Evolutionary conservation across 2,113 vertebrate species (phyloP).

Genomic region (Onychostruthus taczanowskii): DNA sequence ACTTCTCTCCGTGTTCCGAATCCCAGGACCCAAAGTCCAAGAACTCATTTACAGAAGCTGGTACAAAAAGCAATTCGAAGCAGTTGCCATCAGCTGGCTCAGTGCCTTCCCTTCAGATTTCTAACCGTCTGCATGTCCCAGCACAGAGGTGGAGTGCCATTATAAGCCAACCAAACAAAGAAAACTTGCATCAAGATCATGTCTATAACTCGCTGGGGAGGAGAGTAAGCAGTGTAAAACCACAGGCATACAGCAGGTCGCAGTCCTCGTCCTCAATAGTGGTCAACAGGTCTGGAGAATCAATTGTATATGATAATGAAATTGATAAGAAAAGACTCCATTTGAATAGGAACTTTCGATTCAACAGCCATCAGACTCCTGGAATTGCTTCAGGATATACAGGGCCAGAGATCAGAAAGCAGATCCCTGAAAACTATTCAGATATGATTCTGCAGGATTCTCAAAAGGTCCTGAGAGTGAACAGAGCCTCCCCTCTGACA

Average conservation of each 20-base stretch:
- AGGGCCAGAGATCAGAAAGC: background rate
- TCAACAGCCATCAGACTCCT: constrained; percentile 37
- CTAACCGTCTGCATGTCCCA: constrained; percentile 63
- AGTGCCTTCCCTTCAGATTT: constrained; percentile 81
- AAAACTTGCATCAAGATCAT: constrained; percentile 75
- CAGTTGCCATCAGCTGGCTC: constrained; percentile 78
- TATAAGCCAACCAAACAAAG: constrained; percentile 80
- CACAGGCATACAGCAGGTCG: constrained; percentile 73
- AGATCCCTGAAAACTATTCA: constrained; percentile 70
- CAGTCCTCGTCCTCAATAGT: constrained; percentile 80
- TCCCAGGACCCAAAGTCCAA: constrained; percentile 65
- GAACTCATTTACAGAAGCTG: constrained; percentile 20
- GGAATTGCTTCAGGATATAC: background rate
- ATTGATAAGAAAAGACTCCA: constrained; percentile 58
- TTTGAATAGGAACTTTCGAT: constrained; percentile 36
- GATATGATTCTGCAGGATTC: constrained; percentile 93
- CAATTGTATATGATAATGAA: constrained; percentile 64
- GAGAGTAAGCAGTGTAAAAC: constrained; percentile 62
- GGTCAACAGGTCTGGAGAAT: constrained; percentile 69
- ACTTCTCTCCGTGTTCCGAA: constrained; percentile 78
- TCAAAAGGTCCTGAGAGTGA: constrained; percentile 89
- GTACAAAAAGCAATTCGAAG: constrained; percentile 60
- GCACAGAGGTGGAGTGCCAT: constrained; percentile 84
- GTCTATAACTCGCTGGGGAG: constrained; percentile 84
- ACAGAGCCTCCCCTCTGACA: constrained; percentile 77